Percentiles rank a stretch among this genome's conserved stretches.
phyloP scores from a whole-genome alignment of 1,140 invertebrate species.

The Sogatella furcifera region DNA sequence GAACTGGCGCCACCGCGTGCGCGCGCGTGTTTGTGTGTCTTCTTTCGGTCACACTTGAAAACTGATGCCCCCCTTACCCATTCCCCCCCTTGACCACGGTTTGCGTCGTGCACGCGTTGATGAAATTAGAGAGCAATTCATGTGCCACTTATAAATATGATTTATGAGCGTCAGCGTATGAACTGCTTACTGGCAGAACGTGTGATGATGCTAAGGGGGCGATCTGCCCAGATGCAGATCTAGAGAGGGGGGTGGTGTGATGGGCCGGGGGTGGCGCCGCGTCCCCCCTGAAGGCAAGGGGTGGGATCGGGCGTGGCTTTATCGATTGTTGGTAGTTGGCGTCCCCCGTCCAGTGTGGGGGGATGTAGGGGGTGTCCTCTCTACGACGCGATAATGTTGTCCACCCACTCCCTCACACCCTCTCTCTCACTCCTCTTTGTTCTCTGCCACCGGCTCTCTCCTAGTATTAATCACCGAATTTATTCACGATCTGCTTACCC shows the following conservation, averaged over 20 bases:
- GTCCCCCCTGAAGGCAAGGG: background rate
- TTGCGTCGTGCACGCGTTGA: background rate
- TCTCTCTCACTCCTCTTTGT: too few species aligned
- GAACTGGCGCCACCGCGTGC: too few species aligned
- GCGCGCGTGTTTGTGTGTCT: too few species aligned
- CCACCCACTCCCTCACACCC: too few species aligned
- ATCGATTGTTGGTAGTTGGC: background rate
- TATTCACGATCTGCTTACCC: too few species aligned
- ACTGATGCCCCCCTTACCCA: too few species aligned
- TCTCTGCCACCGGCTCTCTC: too few species aligned
- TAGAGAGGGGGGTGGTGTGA: background rate
- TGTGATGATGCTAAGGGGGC: background rate
- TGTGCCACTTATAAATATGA: background rate
- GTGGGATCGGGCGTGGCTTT: constrained; percentile 1
- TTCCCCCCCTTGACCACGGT: too few species aligned
- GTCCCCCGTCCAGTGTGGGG: background rate
- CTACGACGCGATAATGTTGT: too few species aligned
- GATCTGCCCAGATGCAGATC: background rate
- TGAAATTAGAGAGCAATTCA: background rate
- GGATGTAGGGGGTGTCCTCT: too few species aligned
- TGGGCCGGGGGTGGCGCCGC: background rate
- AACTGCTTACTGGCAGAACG: background rate
- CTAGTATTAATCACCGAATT: too few species aligned
- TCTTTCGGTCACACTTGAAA: too few species aligned
- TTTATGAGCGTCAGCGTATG: background rate